Evolutionary conservation across 2,113 vertebrate genomes (phyloP), one percentile per base, ranked within the genome.

Genomic region (Prionailurus viverrinus): DNA sequence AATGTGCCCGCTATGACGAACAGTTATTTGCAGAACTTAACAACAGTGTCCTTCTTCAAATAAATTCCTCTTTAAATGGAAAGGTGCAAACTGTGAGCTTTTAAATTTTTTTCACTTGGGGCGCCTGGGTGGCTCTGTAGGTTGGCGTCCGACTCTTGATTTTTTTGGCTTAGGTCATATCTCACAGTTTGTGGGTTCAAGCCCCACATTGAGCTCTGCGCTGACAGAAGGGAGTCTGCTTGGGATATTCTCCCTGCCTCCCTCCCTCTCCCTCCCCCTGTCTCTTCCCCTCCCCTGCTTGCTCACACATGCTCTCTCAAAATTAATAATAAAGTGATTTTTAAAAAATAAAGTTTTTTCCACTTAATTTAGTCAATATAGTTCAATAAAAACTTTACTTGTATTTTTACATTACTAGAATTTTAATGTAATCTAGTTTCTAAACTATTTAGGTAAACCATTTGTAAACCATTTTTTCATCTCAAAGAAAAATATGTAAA

Each of bases 401-500:
- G 29, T 69, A 65, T 86, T 83, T 95, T 97, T 83, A 74, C 5
- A 91, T 82, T 80, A 87, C 27, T 83, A 80, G 51, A 89, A 80
- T 39, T 95, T 84, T 33, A 84, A 83, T 74, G 25, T 33, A 66
- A 89, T 25, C 51, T 73, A 83, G 29, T 74, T 80, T 83, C 88
- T 97, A 83, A 55, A 88, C 13, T 39, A 73, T 61, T 83, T 88
- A 71, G 39, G 48, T 80, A 85, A 81, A 74, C 39, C 15, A 73
- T 73, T 41, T 48, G 39, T 76, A 76, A 74, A 45, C 13, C 41
- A 29, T 94, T 82, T 33, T 58, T 94, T 65, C n/a, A 96, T 63
- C n/a, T 94, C 33, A 36, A 76, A 95, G 27, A 66, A 89, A 86
- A 86, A 79, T 55, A 74, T 8, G 33, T 21, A 68, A 39, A 63